phyloP scores from a whole-genome alignment of 1,140 invertebrate genomes.

The Conus ventricosus region DNA sequence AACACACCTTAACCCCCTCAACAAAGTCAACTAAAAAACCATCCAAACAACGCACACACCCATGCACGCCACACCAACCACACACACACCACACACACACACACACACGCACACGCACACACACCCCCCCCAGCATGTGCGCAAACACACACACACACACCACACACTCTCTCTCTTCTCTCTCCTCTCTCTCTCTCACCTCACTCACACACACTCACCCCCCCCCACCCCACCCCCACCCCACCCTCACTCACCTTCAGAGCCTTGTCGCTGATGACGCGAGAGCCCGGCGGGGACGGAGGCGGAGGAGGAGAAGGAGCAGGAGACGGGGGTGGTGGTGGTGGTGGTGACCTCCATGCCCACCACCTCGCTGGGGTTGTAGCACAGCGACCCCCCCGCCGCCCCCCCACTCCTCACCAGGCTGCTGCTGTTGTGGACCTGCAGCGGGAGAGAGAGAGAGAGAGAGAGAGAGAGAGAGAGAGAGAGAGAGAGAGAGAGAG shows the following conservation, averaged over 20 bases:
- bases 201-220: too few relatives aligned
- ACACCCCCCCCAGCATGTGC: too few relatives aligned
- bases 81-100: too few relatives aligned
- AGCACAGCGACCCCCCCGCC: conserved; percentile 24
- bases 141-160: too few relatives aligned
- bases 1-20: too few relatives aligned
- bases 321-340: conserved; percentile 34
- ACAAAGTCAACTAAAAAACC: too few relatives aligned
- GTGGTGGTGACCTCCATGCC: conserved; percentile 51
- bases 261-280: conserved; percentile 31
- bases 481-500: neutral
- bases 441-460: neutral
- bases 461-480: neutral
- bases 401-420: conserved; percentile 49
- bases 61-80: too few relatives aligned
- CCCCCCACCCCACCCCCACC: too few relatives aligned
- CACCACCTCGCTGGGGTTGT: conserved; percentile 47
- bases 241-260: conserved; percentile 30
- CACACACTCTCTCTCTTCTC: too few relatives aligned
- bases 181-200: too few relatives aligned
- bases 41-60: too few relatives aligned
- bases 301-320: conserved; percentile 20
- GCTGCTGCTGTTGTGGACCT: conserved; percentile 56
- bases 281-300: neutral
- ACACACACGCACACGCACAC: too few relatives aligned